Base-by-base conservation (phyloP, 2,888 invertebrate species). In the Polyommatus icarus region DNA sequence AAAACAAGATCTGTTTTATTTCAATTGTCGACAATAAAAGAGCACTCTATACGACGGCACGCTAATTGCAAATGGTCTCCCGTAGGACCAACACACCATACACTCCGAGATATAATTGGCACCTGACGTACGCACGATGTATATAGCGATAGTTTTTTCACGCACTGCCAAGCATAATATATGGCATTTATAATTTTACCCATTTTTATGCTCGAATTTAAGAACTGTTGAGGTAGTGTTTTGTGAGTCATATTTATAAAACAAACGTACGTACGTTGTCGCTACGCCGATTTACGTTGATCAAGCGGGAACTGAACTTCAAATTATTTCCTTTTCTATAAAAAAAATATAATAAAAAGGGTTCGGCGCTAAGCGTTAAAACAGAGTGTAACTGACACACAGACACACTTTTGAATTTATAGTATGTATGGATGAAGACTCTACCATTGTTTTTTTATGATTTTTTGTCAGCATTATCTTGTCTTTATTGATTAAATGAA, bases 21-120 rank as follows among this genome's bases (percentile, higher is more conserved):
- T 46, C 54, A 29, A 75, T 75, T 75, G 75, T 12, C 12, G 15
- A 46, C 29, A 75, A 75, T 75, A 75, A 8, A 75, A 24, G 24
- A 75, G 79, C 80, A 80, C 81, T 81, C 80, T 77, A 77, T 78
- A 77, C 80, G 79, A 79, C 80, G 79, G 77, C 79, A 72, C 54
- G 79, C 82, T 87, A 88, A 88, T 88, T 86, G 85, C 79, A 82
- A 86, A 83, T 85, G 86, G 79, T 80, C 78, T 88, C 87, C 87
- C 85, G 86, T 87, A 87, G 87, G 88, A 87, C 84, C 67, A 59
- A 12, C 67, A 61, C 61, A 61, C 24, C 24, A 67, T 67, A 67
- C 29, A 67, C 29, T 67, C 15, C n/a, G 72, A 72, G 20, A 40
- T 40, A 75, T 75, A 75, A 29, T 54, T 75, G 75, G 50, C 54